Percentiles rank a stretch among this genome's conserved stretches.
Evolutionary conservation across 2,888 invertebrate species (phyloP).

Genomic region (Pecten maximus): DNA sequence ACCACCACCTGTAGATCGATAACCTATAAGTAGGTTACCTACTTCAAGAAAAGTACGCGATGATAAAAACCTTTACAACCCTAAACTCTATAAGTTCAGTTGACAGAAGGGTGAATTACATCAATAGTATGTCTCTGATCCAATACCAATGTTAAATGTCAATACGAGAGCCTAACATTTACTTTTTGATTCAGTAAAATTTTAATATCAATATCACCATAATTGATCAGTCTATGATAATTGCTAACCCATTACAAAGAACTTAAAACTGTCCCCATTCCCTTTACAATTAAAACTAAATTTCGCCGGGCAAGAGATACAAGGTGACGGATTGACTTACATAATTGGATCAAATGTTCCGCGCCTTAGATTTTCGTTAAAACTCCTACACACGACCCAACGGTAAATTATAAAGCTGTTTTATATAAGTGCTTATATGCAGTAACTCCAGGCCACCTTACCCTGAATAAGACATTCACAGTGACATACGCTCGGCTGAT

Average conservation of each 20-base stretch:
- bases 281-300: neutral
- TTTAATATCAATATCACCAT: neutral
- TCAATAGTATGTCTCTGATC: neutral
- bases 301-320: neutral
- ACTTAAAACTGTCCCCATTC: neutral
- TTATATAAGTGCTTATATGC: neutral
- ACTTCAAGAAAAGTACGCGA: too few relatives aligned
- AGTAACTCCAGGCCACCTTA: neutral
- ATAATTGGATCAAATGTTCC: neutral
- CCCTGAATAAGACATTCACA: neutral
- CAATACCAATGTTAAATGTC: neutral
- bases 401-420: neutral
- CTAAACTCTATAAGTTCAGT: too few relatives aligned
- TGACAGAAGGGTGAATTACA: neutral
- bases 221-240: neutral
- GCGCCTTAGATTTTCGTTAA: neutral
- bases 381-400: neutral
- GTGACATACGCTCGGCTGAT: neutral
- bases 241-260: neutral
- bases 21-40: neutral
- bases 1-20: neutral
- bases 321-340: neutral
- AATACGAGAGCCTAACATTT: neutral
- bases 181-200: neutral
- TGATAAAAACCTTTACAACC: too few relatives aligned